A percentile compares a stretch with the other conserved stretches of the same genome.
Evolutionary conservation across 2,888 invertebrate species (phyloP).

Genomic region (Tetheella fluctuosa): DNA sequence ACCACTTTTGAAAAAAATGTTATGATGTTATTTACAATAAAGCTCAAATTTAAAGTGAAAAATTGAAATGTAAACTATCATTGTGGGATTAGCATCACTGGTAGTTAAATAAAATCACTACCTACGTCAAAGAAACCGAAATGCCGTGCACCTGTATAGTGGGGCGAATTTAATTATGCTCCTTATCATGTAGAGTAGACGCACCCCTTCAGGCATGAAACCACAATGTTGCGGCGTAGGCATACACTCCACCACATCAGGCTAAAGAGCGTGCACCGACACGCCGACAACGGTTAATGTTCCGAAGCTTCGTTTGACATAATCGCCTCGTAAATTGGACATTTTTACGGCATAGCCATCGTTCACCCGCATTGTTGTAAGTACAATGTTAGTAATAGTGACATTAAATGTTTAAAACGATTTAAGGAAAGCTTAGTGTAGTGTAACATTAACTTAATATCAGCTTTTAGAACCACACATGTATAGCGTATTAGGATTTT

Average conservation of each 20-base stretch:
- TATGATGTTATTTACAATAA: not conserved
- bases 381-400: slow-evolving; percentile 6
- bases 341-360: slow-evolving; percentile 32
- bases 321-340: slow-evolving; percentile 41
- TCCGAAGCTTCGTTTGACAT: slow-evolving; percentile 36
- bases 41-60: not conserved
- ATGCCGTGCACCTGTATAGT: slow-evolving; percentile 39
- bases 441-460: not conserved
- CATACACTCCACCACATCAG: slow-evolving; percentile 24
- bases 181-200: slow-evolving; percentile 19
- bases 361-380: not conserved
- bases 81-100: not conserved
- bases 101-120: not conserved
- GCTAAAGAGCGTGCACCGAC: slow-evolving; percentile 36
- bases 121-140: slow-evolving; percentile 38
- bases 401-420: not conserved
- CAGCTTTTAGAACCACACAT: not conserved
- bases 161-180: slow-evolving; percentile 47
- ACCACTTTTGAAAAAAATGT: not conserved
- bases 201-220: slow-evolving; percentile 19
- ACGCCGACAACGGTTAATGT: slow-evolving; percentile 39
- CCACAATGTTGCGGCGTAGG: slow-evolving; percentile 44
- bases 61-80: not conserved
- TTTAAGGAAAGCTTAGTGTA: not conserved
- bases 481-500: not conserved